Base-by-base conservation (phyloP, 1,140 invertebrate species). In the Marisa cornuarietis region DNA sequence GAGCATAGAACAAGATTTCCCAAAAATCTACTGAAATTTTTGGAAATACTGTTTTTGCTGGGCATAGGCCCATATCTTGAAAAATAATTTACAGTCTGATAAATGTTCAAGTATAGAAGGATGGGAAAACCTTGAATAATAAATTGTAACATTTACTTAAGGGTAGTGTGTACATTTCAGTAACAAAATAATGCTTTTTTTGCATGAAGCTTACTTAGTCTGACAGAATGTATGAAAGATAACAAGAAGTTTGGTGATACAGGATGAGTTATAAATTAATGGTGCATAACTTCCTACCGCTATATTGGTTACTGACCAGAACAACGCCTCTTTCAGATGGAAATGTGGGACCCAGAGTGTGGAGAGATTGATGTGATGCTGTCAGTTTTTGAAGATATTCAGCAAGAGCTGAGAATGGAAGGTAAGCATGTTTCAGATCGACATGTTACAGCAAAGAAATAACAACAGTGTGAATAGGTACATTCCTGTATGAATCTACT, bases 281-380 rank as follows among this genome's bases (percentile, higher is more conserved):
- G 65, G 22, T 68, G 13, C 65, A 68, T n/a, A 42, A 13, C 13
- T 18, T 68, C 11, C 26, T 63, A 20, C 62, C 13, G 6, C 7
- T 68, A 68, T 31, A 14, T 68, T 31, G 26, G 26, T 31, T n/a
- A 24, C 26, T 68, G 65, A 24, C n/a, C 65, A 24, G 14, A 16
- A 11, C 6, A 68, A 68, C 4, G 22, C 22, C 13, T 6, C 26
- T n/a, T 13, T 68, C 65, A 68, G 65, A 68, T 68, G 65, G 65
- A 68, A 11, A 68, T 68, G 65, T 68, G 65, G 65, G 65, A 68
- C 10, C 65, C 65, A 68, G 22, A 24, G 6, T 24, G n/a, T 24
- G 65, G 65, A 14, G 65, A 68, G 11, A 68, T 68, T 68, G 65
- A 68, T 68, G 26, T 24, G 65, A 31, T 68, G 65, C 26, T 68